Evolutionary conservation across 2,888 invertebrate species (phyloP).

Genomic region (Sesamia inferens): DNA sequence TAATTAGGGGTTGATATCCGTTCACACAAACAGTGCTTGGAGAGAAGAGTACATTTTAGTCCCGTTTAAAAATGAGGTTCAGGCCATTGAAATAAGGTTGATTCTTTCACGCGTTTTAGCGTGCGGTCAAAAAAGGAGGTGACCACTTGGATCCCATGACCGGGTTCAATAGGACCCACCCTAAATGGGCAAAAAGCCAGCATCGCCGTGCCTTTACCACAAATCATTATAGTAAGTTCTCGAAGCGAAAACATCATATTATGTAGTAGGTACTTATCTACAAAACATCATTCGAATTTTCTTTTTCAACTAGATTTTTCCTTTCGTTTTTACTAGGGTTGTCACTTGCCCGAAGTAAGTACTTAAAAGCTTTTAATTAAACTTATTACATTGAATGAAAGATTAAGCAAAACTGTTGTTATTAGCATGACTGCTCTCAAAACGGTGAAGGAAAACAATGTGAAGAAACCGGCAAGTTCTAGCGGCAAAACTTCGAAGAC

Average conservation of each 20-base stretch:
- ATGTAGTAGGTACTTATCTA: not conserved
- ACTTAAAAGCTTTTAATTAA: not conserved
- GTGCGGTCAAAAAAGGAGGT: not conserved
- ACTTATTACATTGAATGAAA: not conserved
- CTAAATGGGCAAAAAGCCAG: not conserved
- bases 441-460: too few species aligned
- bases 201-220: not conserved
- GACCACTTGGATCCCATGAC: not conserved
- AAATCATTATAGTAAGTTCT: slow-evolving; percentile 8
- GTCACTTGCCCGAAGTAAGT: not conserved
- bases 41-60: too few species aligned
- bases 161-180: not conserved
- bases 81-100: too few species aligned
- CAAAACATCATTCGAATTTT: slow-evolving; percentile 23
- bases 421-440: too few species aligned
- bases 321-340: slow-evolving; percentile 16
- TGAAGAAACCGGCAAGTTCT: too few species aligned
- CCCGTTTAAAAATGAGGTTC: too few species aligned
- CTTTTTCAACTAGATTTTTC: slow-evolving; percentile 6
- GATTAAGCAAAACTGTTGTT: not conserved
- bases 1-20: too few species aligned
- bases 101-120: too few species aligned
- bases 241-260: not conserved
- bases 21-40: too few species aligned
- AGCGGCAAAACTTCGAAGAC: too few species aligned